Conservation (phyloP, 1,140 invertebrate genomes). For the Lepidurus packardi region DNA sequence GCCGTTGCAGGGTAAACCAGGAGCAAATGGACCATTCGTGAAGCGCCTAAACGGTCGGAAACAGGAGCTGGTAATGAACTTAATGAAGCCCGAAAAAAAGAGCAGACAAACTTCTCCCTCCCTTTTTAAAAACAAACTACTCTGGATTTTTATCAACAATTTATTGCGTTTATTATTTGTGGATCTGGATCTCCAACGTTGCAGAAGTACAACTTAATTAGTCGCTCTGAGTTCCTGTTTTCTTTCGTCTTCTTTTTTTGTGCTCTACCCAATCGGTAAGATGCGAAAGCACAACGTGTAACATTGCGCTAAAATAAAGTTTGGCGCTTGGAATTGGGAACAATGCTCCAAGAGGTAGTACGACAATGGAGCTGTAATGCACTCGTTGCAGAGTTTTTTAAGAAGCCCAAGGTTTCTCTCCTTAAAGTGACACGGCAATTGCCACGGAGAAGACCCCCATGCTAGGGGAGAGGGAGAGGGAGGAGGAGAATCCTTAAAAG, state of each 20-base stretch:
- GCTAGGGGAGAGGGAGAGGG: background rate
- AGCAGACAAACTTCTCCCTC: conserved; percentile 23
- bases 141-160: background rate
- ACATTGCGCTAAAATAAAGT: background rate
- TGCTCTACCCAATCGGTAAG: background rate
- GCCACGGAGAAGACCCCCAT: conserved; percentile 16
- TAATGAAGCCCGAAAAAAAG: conserved; percentile 23
- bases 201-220: too few species aligned
- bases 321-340: background rate
- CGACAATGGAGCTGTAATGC: background rate
- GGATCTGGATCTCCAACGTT: background rate
- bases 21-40: conserved; percentile 14
- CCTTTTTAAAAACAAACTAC: background rate
- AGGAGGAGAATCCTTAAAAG: background rate
- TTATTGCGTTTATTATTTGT: background rate
- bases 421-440: conserved; percentile 17
- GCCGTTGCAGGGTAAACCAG: background rate
- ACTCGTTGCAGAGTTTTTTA: conserved; percentile 2
- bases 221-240: background rate
- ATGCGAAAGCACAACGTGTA: background rate
- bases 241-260: background rate
- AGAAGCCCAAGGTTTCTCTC: conserved; percentile 21
- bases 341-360: background rate
- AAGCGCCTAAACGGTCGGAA: background rate
- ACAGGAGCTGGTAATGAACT: conserved; percentile 30